Evolutionary conservation across 1,140 invertebrate genomes (phyloP).

Genomic region (Bemisia tabaci): DNA sequence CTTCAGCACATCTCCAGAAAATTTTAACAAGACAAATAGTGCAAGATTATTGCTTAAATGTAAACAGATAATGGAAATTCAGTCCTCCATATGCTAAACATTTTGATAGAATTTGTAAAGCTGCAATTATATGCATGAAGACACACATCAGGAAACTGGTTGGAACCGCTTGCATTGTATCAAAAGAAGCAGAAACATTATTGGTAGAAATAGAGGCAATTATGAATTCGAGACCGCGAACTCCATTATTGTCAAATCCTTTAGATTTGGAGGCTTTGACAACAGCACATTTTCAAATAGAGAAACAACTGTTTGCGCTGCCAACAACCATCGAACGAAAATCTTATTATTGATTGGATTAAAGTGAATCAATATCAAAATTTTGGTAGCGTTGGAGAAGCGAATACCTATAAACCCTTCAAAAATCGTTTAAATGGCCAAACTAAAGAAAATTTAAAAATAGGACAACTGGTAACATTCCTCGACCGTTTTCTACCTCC

Average conservation of each 20-base stretch:
- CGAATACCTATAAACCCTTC: no score
- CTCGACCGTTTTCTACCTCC: no score
- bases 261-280: conserved; percentile 13
- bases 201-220: conserved; percentile 18
- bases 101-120: conserved; percentile 25
- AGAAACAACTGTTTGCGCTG: conserved; percentile 14
- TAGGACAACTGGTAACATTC: no score
- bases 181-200: conserved; percentile 16
- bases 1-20: background rate
- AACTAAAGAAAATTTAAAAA: no score
- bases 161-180: conserved; percentile 15
- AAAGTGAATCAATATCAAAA: no score
- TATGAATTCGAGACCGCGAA: conserved; percentile 19
- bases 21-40: background rate
- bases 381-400: no score
- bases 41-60: background rate
- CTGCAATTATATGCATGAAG: conserved; percentile 24
- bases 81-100: conserved; percentile 22
- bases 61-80: conserved; percentile 22
- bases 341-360: no score
- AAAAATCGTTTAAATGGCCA: no score
- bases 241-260: conserved; percentile 14
- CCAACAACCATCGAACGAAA: conserved; percentile 7
- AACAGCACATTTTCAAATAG: conserved; percentile 24
- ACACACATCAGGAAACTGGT: conserved; percentile 17